phyloP scores from a whole-genome alignment of 2,797 vertebrate genomes.

The Pitangus sulphuratus region DNA sequence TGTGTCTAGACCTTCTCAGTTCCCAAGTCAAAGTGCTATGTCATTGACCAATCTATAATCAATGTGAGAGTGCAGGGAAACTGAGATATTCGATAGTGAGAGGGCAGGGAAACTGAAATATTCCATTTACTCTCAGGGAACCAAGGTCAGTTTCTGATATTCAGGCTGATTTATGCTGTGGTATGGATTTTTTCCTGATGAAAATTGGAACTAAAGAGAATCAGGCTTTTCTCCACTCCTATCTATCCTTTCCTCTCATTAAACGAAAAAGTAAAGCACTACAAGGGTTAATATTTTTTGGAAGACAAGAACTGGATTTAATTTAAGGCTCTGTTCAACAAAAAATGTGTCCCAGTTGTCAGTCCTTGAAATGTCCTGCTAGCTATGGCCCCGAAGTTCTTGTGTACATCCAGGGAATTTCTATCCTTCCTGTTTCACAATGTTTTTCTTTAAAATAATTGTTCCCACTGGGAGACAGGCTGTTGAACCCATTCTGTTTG shows the following conservation, averaged over 20 bases:
- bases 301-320: not conserved
- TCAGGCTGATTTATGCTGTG: not conserved
- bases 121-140: not conserved
- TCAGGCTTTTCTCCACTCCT: not conserved
- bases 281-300: not conserved
- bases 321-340: not conserved
- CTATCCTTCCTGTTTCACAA: not conserved
- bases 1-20: not conserved
- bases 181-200: not conserved
- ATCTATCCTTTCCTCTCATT: not conserved
- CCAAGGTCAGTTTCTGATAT: not conserved
- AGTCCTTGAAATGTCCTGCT: not conserved
- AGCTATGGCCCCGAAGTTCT: not conserved
- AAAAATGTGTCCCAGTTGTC: not conserved
- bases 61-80: not conserved
- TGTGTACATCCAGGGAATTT: not conserved
- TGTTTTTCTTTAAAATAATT: constrained; percentile 39
- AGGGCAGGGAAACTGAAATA: not conserved
- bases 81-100: not conserved
- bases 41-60: not conserved
- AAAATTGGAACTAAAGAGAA: not conserved
- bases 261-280: not conserved
- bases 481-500: not conserved
- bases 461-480: constrained; percentile 21
- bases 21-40: not conserved